These are phyloP conservation scores for Alces alces DNA, from an alignment of 2,113 vertebrate genomes.

Conservation along the genomic window DNA sequence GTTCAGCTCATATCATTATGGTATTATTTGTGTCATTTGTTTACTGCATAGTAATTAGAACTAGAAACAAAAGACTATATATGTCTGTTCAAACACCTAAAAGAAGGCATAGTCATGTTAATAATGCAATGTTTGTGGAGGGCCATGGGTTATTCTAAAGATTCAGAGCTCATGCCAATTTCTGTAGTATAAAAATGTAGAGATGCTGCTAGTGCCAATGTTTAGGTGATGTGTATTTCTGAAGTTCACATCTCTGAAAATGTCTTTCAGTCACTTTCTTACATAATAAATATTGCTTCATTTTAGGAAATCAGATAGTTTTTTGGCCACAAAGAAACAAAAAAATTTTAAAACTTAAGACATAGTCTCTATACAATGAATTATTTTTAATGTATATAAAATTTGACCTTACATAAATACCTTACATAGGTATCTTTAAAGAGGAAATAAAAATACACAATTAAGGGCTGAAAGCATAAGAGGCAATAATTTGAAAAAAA, in stretches of 20 bases:
- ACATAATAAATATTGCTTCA: background rate
- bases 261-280: background rate
- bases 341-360: background rate
- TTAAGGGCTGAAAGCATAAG: background rate
- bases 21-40: background rate
- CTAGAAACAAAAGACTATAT: background rate
- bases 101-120: background rate
- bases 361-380: background rate
- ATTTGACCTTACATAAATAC: background rate
- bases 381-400: background rate
- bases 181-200: background rate
- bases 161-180: background rate
- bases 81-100: background rate
- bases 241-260: background rate
- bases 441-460: background rate
- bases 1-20: background rate
- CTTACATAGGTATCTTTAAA: background rate
- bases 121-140: background rate
- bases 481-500: background rate
- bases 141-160: background rate
- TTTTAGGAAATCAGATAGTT: background rate
- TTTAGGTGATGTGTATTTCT: background rate
- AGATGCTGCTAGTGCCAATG: background rate
- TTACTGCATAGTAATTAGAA: constrained; percentile 27
- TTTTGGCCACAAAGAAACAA: background rate